Conservation (phyloP, 2,888 invertebrate species). For the Fragum fragum region DNA sequence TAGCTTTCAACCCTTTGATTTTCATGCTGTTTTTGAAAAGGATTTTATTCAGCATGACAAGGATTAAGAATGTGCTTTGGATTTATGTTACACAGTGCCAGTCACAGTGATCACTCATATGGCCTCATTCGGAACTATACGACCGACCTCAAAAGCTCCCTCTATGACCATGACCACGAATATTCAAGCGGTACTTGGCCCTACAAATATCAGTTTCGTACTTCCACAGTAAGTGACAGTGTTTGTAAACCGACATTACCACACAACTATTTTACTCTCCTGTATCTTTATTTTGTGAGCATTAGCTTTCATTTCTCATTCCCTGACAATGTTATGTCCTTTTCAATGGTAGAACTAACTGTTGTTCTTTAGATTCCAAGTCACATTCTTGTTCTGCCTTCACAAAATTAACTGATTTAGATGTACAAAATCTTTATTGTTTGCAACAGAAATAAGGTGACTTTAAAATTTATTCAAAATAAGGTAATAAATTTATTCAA, state of each 20-base stretch:
- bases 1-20: too few relatives aligned
- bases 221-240: slow-evolving; percentile 70
- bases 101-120: slow-evolving; percentile 55
- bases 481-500: too few relatives aligned
- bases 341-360: slow-evolving; percentile 17
- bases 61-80: not conserved
- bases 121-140: slow-evolving; percentile 51
- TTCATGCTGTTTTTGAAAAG: too few relatives aligned
- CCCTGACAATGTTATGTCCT: not conserved
- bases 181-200: slow-evolving; percentile 77
- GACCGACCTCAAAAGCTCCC: slow-evolving; percentile 76
- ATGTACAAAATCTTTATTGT: too few relatives aligned
- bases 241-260: slow-evolving; percentile 32
- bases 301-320: slow-evolving; percentile 16
- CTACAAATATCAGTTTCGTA: slow-evolving; percentile 82
- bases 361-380: not conserved
- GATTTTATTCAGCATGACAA: too few relatives aligned
- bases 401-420: not conserved
- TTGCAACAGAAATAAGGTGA: too few relatives aligned
- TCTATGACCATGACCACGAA: slow-evolving; percentile 67
- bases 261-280: slow-evolving; percentile 41
- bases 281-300: slow-evolving; percentile 24
- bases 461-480: too few relatives aligned
- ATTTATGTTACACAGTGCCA: slow-evolving; percentile 59
- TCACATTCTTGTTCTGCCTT: slow-evolving; percentile 4